phyloP scores from a whole-genome alignment of 35 echinoderm and acorn worm genomes.

The Lytechinus variegatus region DNA sequence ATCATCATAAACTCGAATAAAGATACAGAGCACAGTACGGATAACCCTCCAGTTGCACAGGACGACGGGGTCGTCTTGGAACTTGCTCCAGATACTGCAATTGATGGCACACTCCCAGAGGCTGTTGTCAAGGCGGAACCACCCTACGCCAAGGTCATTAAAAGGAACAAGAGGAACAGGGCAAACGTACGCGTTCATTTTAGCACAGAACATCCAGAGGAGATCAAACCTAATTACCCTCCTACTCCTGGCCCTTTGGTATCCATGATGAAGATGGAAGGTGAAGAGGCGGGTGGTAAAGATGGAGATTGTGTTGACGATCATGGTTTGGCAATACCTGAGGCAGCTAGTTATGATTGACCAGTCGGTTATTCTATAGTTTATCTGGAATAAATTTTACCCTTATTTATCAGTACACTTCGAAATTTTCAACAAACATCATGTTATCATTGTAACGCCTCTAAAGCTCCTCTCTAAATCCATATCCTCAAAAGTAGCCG shows the following conservation, averaged over 20 bases:
- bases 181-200: neutral
- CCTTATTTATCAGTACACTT: too few relatives aligned
- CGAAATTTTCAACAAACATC: too few relatives aligned
- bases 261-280: neutral
- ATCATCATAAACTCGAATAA: too few relatives aligned
- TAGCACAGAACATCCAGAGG: neutral
- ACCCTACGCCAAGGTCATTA: conserved; percentile 37
- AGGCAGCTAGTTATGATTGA: conserved; percentile 8
- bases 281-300: neutral
- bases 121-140: neutral
- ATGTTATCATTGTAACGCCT: too few relatives aligned
- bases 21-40: neutral
- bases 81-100: neutral
- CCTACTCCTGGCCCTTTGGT: neutral
- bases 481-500: too few relatives aligned
- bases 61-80: neutral
- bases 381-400: too few relatives aligned
- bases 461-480: too few relatives aligned
- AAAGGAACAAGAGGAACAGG: conserved; percentile 23
- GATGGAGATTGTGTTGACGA: neutral
- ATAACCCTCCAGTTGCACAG: neutral
- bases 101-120: neutral
- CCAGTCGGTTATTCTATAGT: neutral
- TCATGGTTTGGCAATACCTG: neutral
- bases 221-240: too few relatives aligned